These are phyloP conservation scores for Pangasius macronema DNA, from an alignment of 2,797 vertebrate genomes.

Conservation along the genomic window DNA sequence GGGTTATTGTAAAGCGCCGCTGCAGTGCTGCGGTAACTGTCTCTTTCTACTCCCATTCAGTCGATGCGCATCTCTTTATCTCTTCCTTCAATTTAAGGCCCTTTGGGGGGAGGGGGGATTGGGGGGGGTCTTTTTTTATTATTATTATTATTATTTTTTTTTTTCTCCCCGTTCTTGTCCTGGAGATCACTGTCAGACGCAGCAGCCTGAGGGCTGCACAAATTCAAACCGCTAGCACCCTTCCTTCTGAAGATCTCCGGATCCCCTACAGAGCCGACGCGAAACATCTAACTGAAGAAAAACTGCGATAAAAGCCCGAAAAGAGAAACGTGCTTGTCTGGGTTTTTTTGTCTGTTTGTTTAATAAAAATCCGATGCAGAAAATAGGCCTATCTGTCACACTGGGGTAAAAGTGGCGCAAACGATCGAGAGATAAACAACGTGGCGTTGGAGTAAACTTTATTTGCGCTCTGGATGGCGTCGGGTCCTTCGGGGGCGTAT, in stretches of 20 bases:
- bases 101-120: constrained; percentile 21
- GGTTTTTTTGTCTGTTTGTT: background rate
- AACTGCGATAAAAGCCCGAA: constrained; percentile 2
- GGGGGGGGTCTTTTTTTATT: constrained; percentile 4
- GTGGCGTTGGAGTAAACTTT: constrained; percentile 12
- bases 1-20: constrained; percentile 30
- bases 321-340: background rate
- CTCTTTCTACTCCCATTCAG: constrained; percentile 25
- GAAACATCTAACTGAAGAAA: background rate
- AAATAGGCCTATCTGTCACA: constrained; percentile 3
- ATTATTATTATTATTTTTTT: too few relatives aligned
- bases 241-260: constrained; percentile 6
- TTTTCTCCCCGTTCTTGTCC: constrained; percentile 35
- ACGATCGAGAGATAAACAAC: constrained; percentile 1
- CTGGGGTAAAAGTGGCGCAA: constrained; percentile 12
- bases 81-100: constrained; percentile 38
- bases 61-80: constrained; percentile 41
- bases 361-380: constrained; percentile 4
- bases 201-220: constrained; percentile 2
- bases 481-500: constrained; percentile 48
- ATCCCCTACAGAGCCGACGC: constrained; percentile 4
- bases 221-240: constrained; percentile 16
- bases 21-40: background rate
- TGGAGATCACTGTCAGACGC: constrained; percentile 26
- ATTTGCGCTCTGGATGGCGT: constrained; percentile 24